These are phyloP conservation scores for Erynnis tages DNA, from an alignment of 2,888 invertebrate species.

Conservation along the genomic window DNA sequence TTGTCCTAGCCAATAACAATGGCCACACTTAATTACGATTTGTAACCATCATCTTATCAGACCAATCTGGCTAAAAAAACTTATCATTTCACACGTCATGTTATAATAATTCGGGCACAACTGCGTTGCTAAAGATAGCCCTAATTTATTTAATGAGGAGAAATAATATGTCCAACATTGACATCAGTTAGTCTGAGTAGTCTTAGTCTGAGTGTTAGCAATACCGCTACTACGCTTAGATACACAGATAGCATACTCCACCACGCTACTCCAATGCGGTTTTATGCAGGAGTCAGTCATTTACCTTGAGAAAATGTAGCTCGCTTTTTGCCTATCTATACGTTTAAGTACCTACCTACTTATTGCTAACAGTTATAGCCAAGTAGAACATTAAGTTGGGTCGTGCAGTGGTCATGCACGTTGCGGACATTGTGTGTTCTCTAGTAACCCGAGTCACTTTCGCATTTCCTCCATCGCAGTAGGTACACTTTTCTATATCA, in stretches of 20 bases:
- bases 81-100: conserved; percentile 4
- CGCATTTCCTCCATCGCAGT: conserved; percentile 25
- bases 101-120: conserved; percentile 5
- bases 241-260: too few relatives aligned
- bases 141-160: too few relatives aligned
- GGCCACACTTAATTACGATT: conserved; percentile 12
- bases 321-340: too few relatives aligned
- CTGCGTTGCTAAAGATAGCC: not conserved
- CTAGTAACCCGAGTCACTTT: conserved; percentile 19
- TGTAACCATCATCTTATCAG: conserved; percentile 10
- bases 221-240: too few relatives aligned
- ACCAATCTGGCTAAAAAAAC: conserved; percentile 4
- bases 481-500: conserved; percentile 25
- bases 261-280: too few relatives aligned
- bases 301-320: too few relatives aligned
- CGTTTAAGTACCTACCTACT: not conserved
- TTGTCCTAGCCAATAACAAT: conserved; percentile 3
- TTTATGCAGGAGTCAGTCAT: too few relatives aligned
- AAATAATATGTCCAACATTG: too few relatives aligned
- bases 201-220: too few relatives aligned
- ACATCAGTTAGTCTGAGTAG: too few relatives aligned
- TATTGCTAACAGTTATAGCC: conserved; percentile 8
- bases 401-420: conserved; percentile 20
- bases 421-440: conserved; percentile 24
- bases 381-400: conserved; percentile 22